These are phyloP conservation scores for Pheosia tremula DNA, from an alignment of 2,888 invertebrate species.

Conservation along the genomic window DNA sequence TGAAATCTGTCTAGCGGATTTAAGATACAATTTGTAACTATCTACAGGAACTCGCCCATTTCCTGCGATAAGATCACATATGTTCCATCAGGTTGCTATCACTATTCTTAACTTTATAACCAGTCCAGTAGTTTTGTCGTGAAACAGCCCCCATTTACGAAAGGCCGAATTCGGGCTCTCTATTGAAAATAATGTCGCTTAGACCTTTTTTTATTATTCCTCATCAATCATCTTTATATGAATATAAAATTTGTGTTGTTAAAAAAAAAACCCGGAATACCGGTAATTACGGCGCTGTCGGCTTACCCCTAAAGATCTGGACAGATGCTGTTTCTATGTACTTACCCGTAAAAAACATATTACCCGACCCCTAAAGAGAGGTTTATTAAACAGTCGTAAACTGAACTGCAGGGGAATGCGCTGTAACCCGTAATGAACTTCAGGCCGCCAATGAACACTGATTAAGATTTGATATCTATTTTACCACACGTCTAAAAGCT, in stretches of 20 bases:
- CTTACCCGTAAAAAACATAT: slow-evolving; percentile 65
- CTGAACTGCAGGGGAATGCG: slow-evolving; percentile 54
- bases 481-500: too few species aligned
- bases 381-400: slow-evolving; percentile 79
- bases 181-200: too few species aligned
- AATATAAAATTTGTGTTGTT: background rate
- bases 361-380: slow-evolving; percentile 54
- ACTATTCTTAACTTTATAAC: too few species aligned
- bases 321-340: slow-evolving; percentile 63
- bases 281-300: slow-evolving; percentile 9
- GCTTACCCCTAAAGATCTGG: slow-evolving; percentile 35
- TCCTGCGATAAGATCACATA: too few species aligned
- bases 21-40: too few species aligned
- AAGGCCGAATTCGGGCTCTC: too few species aligned
- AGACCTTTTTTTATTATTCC: too few species aligned
- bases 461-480: slow-evolving; percentile 3
- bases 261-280: background rate
- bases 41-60: too few species aligned
- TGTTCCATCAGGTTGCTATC: too few species aligned
- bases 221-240: background rate
- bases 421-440: slow-evolving; percentile 56
- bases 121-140: too few species aligned
- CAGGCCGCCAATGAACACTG: slow-evolving; percentile 42
- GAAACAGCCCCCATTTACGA: too few species aligned
- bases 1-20: too few species aligned